These are phyloP conservation scores for Parnassius smintheus DNA, from an alignment of 2,888 invertebrate genomes.

Conservation along the genomic window DNA sequence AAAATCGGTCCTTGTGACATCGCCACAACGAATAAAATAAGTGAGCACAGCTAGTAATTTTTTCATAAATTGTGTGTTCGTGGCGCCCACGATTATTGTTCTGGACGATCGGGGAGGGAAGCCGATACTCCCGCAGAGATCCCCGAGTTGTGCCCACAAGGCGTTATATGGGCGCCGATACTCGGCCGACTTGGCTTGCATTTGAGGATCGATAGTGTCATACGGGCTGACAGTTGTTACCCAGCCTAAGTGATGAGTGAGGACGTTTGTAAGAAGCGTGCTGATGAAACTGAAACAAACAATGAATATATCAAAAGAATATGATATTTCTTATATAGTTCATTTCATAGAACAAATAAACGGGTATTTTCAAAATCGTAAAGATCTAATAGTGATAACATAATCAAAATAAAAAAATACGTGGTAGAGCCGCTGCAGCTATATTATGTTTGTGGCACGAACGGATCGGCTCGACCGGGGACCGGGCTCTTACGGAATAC, in stretches of 20 bases:
- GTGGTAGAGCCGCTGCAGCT: no score
- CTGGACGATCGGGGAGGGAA: constrained; percentile 88
- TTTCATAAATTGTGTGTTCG: constrained; percentile 84
- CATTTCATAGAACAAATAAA: no score
- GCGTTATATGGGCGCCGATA: constrained; percentile 87
- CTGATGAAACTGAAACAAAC: constrained; percentile 90
- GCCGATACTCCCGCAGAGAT: constrained; percentile 92
- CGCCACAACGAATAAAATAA: constrained; percentile 92
- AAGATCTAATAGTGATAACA: no score
- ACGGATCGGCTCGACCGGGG: no score
- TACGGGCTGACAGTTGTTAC: constrained; percentile 87
- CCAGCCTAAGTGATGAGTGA: constrained; percentile 96
- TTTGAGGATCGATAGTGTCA: constrained; percentile 53
- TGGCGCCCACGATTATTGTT: constrained; percentile 88
- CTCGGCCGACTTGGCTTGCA: constrained; percentile 48
- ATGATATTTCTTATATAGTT: no score
- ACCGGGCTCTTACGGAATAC: no score
- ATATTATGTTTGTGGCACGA: no score
- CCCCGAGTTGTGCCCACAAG: constrained; percentile 93
- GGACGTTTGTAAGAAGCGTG: constrained; percentile 91
- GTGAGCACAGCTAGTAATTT: constrained; percentile 89
- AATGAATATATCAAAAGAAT: background rate
- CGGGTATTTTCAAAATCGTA: no score
- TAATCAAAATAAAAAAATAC: no score
- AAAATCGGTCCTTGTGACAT: constrained; percentile 80